A percentile compares a stretch with the other conserved stretches of the same genome.
Evolutionary conservation across 2,888 invertebrate species (phyloP).

Genomic region (Epistrophe grossulariae): DNA sequence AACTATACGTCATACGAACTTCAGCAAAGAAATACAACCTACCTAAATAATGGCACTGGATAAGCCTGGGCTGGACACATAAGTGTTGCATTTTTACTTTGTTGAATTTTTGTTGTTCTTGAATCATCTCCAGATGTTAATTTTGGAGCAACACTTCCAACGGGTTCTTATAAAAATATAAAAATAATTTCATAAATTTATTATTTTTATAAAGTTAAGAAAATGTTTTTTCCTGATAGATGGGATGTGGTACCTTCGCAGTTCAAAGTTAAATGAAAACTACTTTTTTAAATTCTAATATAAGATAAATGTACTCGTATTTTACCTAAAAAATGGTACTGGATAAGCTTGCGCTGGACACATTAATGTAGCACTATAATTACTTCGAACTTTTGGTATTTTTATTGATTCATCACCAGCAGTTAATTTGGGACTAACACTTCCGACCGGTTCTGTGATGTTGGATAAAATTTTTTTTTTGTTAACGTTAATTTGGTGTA

Average conservation of each 20-base stretch:
- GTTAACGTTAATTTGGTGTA: neutral
- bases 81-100: conserved; percentile 85
- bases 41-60: conserved; percentile 90
- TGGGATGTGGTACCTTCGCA: conserved; percentile 74
- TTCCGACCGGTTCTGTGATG: conserved; percentile 84
- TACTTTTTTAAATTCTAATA: too few species aligned
- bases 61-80: conserved; percentile 88
- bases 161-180: conserved; percentile 82
- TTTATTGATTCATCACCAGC: conserved; percentile 86
- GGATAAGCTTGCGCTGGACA: conserved; percentile 92
- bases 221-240: conserved; percentile 24
- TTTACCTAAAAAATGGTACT: conserved; percentile 90
- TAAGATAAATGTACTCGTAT: too few species aligned
- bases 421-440: conserved; percentile 87
- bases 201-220: neutral
- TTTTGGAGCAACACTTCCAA: conserved; percentile 86
- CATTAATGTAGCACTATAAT: conserved; percentile 86
- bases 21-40: conserved; percentile 76
- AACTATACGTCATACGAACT: neutral
- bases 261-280: conserved; percentile 46
- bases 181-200: neutral
- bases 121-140: conserved; percentile 88
- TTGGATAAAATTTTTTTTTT: conserved; percentile 47
- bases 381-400: conserved; percentile 83
- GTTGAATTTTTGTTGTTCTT: conserved; percentile 85